Evolutionary conservation across 2,113 vertebrate genomes (phyloP), one percentile per base, ranked within the genome.

Genomic region (Tachysurus fulvidraco): DNA sequence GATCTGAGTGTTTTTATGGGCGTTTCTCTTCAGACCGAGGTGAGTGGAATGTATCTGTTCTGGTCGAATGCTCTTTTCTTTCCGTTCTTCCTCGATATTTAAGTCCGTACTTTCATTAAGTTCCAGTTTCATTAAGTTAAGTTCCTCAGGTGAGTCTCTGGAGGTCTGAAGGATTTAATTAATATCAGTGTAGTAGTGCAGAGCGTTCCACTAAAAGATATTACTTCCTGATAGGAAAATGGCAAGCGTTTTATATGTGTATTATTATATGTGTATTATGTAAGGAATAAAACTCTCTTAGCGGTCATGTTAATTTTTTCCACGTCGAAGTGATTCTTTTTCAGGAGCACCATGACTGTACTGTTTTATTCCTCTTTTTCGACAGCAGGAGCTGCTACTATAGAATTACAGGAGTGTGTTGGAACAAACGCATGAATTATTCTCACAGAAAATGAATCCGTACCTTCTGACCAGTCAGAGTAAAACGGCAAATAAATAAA

Each of bases 1-100:
- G 84, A 81, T 87, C 89, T 92, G 91, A 89, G 85, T 50, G 85
- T 84, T 94, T 90, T 25, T 90, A 93, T 94, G 92, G 92, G 92
- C 89, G 87, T 92, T 91, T 91, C 84, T 90, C 84, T 83, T 91
- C 92, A 90, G 69, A 85, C 85, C 74, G 92, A 93, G 92, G 94
- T 94, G 88, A 92, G 92, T 89, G 28, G 21, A 2, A 16, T 54
- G 64, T 52, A 21, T 41, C 23, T 46, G 36, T 17, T 76, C 52
- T 11, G n/a, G 52, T 19, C 17, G 16, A 17, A 21, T 10, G 5
- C n/a, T 9, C 14, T 78, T 54, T 54, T 54, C 23, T 79, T 57
- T 36, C 8, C 19, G 17, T 11, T 36, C 16, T 46, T 54, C 74
- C 77, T 23, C 9, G 6, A 50, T 76, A 16, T 16, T 77, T 50